Conservation (phyloP, 2,888 invertebrate species). For the Philereme transversata region DNA sequence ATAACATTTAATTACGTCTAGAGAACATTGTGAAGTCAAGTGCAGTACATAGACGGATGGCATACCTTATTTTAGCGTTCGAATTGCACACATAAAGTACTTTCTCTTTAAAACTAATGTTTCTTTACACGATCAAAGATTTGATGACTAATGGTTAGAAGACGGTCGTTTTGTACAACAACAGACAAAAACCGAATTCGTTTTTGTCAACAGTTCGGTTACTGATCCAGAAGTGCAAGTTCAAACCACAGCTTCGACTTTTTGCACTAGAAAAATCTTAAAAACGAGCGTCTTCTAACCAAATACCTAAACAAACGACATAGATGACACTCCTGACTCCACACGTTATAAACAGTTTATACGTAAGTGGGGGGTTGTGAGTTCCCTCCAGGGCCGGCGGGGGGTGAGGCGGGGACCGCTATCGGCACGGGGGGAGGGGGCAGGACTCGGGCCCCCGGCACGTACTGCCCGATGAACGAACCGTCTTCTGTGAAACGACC, state of each 20-base stretch:
- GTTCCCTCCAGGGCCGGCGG: slow-evolving; percentile 40
- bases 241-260: slow-evolving; percentile 2
- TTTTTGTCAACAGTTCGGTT: no score
- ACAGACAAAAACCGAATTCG: no score
- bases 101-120: slow-evolving; percentile 20
- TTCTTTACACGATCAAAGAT: slow-evolving; percentile 10
- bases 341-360: slow-evolving; percentile 33
- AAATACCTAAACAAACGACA: slow-evolving; percentile 1
- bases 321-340: slow-evolving; percentile 10
- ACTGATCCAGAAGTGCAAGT: not conserved
- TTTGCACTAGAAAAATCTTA: slow-evolving; percentile 9
- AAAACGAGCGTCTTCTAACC: slow-evolving; percentile 12
- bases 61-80: slow-evolving; percentile 11
- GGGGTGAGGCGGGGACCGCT: slow-evolving; percentile 37
- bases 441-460: slow-evolving; percentile 90
- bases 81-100: slow-evolving; percentile 11
- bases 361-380: slow-evolving; percentile 62
- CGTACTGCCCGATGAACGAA: slow-evolving; percentile 98
- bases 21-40: slow-evolving; percentile 6
- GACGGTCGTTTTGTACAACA: slow-evolving; percentile 2
- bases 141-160: slow-evolving; percentile 5
- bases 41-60: slow-evolving; percentile 17
- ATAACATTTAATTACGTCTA: not conserved
- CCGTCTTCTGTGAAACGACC: slow-evolving; percentile 98
- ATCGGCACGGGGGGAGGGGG: slow-evolving; percentile 64